Base-by-base conservation (phyloP, 2,113 vertebrate genomes). In the Phainopepla nitens region DNA sequence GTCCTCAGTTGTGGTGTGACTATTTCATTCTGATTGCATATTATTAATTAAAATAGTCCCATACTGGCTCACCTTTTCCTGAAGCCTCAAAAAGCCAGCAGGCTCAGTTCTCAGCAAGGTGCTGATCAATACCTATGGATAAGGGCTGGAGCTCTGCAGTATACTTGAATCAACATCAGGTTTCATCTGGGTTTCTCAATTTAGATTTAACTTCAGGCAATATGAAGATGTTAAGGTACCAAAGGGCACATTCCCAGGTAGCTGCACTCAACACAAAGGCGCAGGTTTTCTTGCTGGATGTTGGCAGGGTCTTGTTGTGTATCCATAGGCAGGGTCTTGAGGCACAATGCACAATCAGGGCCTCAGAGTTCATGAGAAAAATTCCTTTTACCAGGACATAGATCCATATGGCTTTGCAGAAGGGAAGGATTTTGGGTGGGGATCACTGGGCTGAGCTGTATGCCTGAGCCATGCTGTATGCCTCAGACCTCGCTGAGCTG, bases 241-340 rank as follows among this genome's bases (percentile, higher is more conserved):
- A 60, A 84, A 85, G 45, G 36, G 33, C 33, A 39, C 54, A 12
- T 78, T 83, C 27, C 19, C 64, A 45, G 14, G 25, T 29, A 87
- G 44, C 29, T 47, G 56, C 0, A 1, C 51, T 56, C 19, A 54
- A 23, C 20, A 7, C 1, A 1, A 19, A 42, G 78, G 28, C 49
- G 41, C 31, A 25, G 45, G 13, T 6, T 82, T 91, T 80, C 64
- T 70, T 58, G 16, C 42, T 81, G 42, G 36, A n/a, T 35, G 23
- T 62, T 47, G 64, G 15, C 57, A 90, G 35, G 21, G 31, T 90
- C 54, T 72, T 50, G 9, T 2, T 28, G 42, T 25, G 7, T 35
- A 47, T 29, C n/a, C 39, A 51, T 5, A 28, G 28, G 36, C 69
- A 87, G n/a, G 0, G 0, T 50, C 18, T 44, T 19, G 8, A 35